Evolutionary conservation across 2,797 vertebrate species (phyloP).

Genomic region (Chelonia mydas): DNA sequence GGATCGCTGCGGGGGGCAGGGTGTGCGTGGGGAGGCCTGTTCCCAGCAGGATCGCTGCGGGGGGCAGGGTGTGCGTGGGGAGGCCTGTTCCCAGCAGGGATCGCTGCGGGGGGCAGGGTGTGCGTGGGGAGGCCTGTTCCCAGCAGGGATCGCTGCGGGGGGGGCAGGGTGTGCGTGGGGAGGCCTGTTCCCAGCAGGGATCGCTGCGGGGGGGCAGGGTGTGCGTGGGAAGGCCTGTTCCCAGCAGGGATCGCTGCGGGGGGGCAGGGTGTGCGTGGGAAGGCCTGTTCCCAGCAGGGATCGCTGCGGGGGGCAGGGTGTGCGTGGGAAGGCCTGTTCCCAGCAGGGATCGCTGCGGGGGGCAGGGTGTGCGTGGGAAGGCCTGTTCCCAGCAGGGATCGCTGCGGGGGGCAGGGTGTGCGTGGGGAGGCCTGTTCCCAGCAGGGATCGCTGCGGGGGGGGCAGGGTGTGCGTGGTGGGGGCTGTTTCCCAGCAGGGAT

Average conservation of each 20-base stretch:
- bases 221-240: background rate
- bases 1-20: background rate
- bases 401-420: background rate
- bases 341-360: background rate
- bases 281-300: too few species aligned
- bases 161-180: background rate
- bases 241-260: background rate
- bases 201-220: background rate
- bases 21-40: background rate
- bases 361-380: background rate
- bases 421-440: background rate
- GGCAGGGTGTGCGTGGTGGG: background rate
- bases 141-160: background rate
- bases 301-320: too few species aligned
- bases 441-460: background rate
- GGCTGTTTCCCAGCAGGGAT: background rate
- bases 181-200: background rate
- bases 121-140: too few species aligned
- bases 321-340: too few species aligned
- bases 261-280: background rate
- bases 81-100: background rate
- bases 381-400: background rate
- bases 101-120: too few species aligned
- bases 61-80: background rate
- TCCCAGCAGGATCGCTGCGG: background rate